Percentiles rank a stretch among this genome's conserved stretches.
Evolutionary conservation across 2,113 vertebrate genomes (phyloP).

Genomic region (Notothenia coriiceps): DNA sequence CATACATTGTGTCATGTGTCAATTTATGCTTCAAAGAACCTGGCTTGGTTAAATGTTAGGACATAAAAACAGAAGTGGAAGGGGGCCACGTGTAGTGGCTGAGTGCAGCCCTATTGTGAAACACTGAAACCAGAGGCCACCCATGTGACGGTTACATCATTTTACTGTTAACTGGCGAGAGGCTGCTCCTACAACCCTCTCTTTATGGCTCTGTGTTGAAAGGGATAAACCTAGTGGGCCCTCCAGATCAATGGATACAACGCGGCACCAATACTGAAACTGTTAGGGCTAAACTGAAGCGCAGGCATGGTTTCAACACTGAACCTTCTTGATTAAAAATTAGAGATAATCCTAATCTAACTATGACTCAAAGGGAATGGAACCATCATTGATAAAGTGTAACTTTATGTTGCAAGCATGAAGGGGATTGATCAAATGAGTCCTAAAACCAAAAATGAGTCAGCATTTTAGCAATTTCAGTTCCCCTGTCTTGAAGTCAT

Average conservation of each 20-base stretch:
- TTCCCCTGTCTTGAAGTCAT: too few relatives aligned
- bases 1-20: not conserved
- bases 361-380: not conserved
- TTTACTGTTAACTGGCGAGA: not conserved
- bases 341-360: not conserved
- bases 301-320: not conserved
- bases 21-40: not conserved
- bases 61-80: not conserved
- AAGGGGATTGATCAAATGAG: not conserved
- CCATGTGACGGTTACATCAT: constrained; percentile 21
- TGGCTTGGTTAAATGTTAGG: not conserved
- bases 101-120: constrained; percentile 17
- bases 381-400: not conserved
- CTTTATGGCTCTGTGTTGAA: not conserved
- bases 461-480: too few relatives aligned
- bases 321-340: not conserved
- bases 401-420: not conserved
- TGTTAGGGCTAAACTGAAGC: not conserved
- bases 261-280: not conserved
- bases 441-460: too few relatives aligned
- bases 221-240: not conserved
- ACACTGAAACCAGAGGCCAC: constrained; percentile 18
- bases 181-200: constrained; percentile 1
- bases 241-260: not conserved
- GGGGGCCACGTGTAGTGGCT: not conserved